A percentile compares a stretch with the other conserved stretches of the same genome.
phyloP scores from a whole-genome alignment of 2,797 vertebrate species.

The Anniella stebbinsi region DNA sequence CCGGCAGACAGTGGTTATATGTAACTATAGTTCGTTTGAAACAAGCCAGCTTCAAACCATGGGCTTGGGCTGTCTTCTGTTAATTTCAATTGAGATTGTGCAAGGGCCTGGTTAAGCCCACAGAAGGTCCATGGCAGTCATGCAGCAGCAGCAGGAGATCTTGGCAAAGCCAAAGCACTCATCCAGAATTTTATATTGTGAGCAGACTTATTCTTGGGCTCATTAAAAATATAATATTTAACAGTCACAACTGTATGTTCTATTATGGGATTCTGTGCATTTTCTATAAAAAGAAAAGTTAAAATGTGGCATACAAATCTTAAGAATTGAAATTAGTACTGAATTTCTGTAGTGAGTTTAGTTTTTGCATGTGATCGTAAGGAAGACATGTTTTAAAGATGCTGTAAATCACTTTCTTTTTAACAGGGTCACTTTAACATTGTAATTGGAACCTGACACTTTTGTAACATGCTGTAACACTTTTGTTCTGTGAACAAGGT shows the following conservation, averaged over 20 bases:
- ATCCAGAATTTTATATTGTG: neutral
- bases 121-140: neutral
- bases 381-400: neutral
- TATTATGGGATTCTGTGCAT: neutral
- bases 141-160: neutral
- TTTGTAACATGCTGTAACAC: neutral
- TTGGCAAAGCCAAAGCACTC: neutral
- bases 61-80: neutral
- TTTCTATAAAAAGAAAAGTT: neutral
- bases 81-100: neutral
- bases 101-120: neutral
- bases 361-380: fast-evolving
- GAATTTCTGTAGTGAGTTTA: neutral
- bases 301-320: neutral
- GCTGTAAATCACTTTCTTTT: neutral
- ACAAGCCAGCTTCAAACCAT: neutral
- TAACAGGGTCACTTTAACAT: neutral
- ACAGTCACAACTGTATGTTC: neutral
- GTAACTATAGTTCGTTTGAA: neutral
- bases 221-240: neutral
- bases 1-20: neutral
- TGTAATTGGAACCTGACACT: slow-evolving; percentile 2
- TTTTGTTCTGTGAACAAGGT: slow-evolving; percentile 21
- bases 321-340: neutral
- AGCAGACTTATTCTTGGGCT: neutral